Percentiles rank a stretch among this genome's conserved stretches.
phyloP scores from a whole-genome alignment of 2,113 vertebrate species.

The Oncorhynchus mykiss region DNA sequence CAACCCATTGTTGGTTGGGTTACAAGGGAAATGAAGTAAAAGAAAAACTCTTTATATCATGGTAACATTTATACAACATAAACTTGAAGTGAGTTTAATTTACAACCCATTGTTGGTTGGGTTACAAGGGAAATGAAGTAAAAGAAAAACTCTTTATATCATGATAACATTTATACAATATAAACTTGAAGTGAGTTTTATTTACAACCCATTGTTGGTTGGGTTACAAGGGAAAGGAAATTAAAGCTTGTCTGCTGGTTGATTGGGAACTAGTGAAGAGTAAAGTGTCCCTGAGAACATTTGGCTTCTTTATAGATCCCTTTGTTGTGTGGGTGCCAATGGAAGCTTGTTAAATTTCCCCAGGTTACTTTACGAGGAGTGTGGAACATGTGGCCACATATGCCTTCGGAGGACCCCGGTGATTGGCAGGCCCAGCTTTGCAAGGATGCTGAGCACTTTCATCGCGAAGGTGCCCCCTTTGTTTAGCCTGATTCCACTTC shows the following conservation, averaged over 20 bases:
- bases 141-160: neutral
- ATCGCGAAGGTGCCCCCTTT: conserved; percentile 68
- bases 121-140: no score
- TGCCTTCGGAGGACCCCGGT: conserved; percentile 67
- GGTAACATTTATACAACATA: neutral
- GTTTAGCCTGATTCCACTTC: conserved; percentile 46
- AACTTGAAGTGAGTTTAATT: conserved; percentile 58
- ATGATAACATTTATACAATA: conserved; percentile 46
- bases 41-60: no score
- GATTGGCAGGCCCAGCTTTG: conserved; percentile 73
- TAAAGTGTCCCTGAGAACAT: conserved; percentile 73
- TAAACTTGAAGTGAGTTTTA: conserved; percentile 58
- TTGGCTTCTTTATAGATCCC: conserved; percentile 73
- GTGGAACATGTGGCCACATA: conserved; percentile 74
- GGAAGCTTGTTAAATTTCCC: conserved; percentile 78
- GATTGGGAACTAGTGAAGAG: conserved; percentile 74
- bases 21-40: no score
- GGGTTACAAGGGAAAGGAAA: conserved; percentile 67
- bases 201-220: conserved; percentile 52
- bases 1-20: no score
- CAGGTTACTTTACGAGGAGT: conserved; percentile 69
- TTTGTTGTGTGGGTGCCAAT: conserved; percentile 74
- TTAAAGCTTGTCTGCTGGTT: conserved; percentile 71
- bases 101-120: neutral
- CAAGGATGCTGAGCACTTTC: conserved; percentile 68